Base-by-base conservation (phyloP, 2,888 invertebrate species). In the Limenitis camilla region DNA sequence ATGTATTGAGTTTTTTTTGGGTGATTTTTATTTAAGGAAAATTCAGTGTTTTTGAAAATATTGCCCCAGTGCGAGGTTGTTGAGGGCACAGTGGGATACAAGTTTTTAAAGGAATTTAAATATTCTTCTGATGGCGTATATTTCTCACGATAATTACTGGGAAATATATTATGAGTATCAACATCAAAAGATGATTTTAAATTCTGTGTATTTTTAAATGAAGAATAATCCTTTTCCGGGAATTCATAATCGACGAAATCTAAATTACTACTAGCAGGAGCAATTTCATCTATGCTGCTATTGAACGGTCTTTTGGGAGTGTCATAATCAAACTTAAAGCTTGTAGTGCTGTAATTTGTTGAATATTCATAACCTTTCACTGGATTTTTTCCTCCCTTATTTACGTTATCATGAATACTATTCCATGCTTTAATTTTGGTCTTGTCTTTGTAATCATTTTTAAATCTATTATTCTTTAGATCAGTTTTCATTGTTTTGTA, bases 61-160 rank as follows among this genome's bases (percentile, higher is more conserved):
- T 68, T 79, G n/a, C 82, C 82, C 84, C 83, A 86, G 52, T 78
- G 71, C 6, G 76, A 72, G 1, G 74, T 71, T 2, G 73, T 66
- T 32, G 73, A 67, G 4, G 81, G 78, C 9, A 63, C 58, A 5
- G 74, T 68, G 33, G 67, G 75, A 35, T 74, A 77, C 2, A 74
- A 61, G 55, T 76, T 70, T 67, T 78, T 80, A 49, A 77, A 77
- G 41, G 71, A 69, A 55, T 72, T 76, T 11, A 72, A 67, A 56
- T 75, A 76, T 11, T 78, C 79, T 49, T 69, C 73, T 29, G 65
- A 51, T 27, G 71, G 64, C 65, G 76, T 81, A 48, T 63, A 69
- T 59, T 72, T 72, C 32, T 77, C 72, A 62, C 41, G 53, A 29
- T 39, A 51, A 41, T 71, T 78, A n/a, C 65, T 64, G 5, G 67